Percentiles rank a stretch among this genome's conserved stretches.
phyloP scores from a whole-genome alignment of 2,113 vertebrate species.

The Hiodon tergisus region DNA sequence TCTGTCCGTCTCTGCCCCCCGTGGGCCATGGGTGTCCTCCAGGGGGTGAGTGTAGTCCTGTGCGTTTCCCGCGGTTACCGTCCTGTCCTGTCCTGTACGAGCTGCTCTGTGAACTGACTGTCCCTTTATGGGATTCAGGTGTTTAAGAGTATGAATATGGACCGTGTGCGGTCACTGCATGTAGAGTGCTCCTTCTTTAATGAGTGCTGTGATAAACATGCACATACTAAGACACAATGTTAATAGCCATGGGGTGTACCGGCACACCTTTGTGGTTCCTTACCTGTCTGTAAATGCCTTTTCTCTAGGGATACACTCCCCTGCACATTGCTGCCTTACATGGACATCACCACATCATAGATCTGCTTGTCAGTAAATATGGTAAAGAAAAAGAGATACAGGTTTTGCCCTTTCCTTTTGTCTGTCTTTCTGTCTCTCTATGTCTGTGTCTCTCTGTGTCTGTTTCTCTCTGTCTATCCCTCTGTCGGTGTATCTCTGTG shows the following conservation, averaged over 20 bases:
- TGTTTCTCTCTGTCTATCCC: background rate
- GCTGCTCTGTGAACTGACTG: too few species aligned
- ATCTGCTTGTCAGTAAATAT: constrained; percentile 59
- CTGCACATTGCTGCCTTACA: constrained; percentile 72
- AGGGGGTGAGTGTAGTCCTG: constrained; percentile 57
- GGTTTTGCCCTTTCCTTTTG: too few species aligned
- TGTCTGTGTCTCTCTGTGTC: too few species aligned
- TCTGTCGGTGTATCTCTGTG: background rate
- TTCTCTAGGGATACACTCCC: constrained; percentile 67
- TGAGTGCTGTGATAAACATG: too few species aligned
- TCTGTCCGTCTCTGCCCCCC: constrained; percentile 17
- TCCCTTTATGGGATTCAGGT: too few species aligned
- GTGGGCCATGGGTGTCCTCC: constrained; percentile 46
- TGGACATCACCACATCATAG: constrained; percentile 58
- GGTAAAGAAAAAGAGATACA: constrained; percentile 45
- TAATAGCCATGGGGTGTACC: background rate
- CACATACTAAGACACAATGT: too few species aligned
- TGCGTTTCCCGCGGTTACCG: too few species aligned
- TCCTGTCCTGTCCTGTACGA: too few species aligned
- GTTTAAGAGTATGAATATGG: too few species aligned
- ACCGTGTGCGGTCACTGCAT: too few species aligned
- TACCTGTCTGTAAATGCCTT: constrained; percentile 5
- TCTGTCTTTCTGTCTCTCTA: too few species aligned
- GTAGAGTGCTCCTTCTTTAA: too few species aligned
- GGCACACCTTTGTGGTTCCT: background rate